Evolutionary conservation across 2,113 vertebrate species (phyloP).

Genomic region (Acanthisitta chloris): DNA sequence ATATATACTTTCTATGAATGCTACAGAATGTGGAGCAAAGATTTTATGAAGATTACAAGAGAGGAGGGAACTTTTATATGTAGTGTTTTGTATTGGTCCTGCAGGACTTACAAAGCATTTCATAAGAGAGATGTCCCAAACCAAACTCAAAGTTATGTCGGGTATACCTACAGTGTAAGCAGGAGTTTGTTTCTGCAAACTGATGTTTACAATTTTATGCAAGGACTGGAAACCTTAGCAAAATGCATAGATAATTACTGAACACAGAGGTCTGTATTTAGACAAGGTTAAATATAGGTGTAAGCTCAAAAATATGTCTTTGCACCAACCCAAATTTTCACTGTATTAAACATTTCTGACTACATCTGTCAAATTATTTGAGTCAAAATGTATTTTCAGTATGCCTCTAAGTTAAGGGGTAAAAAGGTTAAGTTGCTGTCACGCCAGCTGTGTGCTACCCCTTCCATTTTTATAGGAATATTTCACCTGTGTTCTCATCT

Average conservation of each 20-base stretch:
- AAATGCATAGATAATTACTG: constrained; percentile 1
- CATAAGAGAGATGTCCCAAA: neutral
- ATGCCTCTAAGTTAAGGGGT: constrained; percentile 39
- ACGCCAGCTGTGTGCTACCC: neutral
- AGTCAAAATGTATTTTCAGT: constrained; percentile 27
- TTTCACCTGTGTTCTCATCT: constrained; percentile 19
- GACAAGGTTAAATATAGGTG: constrained; percentile 47
- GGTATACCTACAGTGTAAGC: neutral
- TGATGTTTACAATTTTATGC: neutral
- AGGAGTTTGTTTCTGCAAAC: neutral
- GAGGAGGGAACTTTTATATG: neutral
- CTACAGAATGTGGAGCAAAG: neutral
- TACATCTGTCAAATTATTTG: constrained; percentile 11
- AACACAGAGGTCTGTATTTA: constrained; percentile 3
- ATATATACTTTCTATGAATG: neutral
- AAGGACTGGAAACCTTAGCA: neutral
- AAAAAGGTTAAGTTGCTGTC: constrained; percentile 30
- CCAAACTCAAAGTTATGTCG: neutral
- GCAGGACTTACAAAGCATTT: neutral
- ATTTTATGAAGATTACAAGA: neutral
- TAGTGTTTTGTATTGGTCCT: neutral
- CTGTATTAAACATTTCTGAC: neutral
- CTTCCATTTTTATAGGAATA: constrained; percentile 31
- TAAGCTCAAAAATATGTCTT: neutral
- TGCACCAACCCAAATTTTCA: neutral